Evolutionary conservation across 2,113 vertebrate genomes (phyloP), one percentile per base, ranked within the genome.

Genomic region (Spheniscus mendiculus): DNA sequence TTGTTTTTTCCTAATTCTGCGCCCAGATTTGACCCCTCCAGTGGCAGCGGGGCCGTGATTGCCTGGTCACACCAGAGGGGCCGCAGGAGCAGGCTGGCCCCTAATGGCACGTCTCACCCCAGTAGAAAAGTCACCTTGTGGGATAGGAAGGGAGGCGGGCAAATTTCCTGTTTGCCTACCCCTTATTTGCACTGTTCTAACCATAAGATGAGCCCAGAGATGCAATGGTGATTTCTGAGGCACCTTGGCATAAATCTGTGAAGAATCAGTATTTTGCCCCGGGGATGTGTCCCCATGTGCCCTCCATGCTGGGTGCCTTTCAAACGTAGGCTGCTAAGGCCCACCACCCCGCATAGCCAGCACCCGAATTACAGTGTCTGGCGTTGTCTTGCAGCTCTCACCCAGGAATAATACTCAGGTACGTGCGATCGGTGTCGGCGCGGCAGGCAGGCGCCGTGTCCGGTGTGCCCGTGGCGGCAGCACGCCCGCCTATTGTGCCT

Each of bases 91-190:
- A 62, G 44, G 7, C 36, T 86, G 63, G 22, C 6, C 34, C 27
- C 58, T 25, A 25, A 0, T 2, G 9, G 6, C 18, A 7, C 1
- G 0, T 38, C 47, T 34, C 6, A 1, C 45, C 23, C 44, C 32
- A 12, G 5, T 1, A 84, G 34, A 38, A 61, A 63, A 50, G 5
- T 32, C 42, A 74, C 2, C 17, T 40, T 14, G 20, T 38, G 27
- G 50, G 26, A 52, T 49, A 26, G 32, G 42, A 62, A n/a, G 15
- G 50, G 12, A 55, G 55, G 63, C 1, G 0, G 52, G 20, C 20
- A 65, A 62, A 69, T 29, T 55, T n/a, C 20, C 50, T 83, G 55
- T 55, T 88, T 70, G 14, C 25, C 34, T 62, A 10, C 16, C 11
- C 14, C 47, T 87, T 80, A 14, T 86, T 86, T 19, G 10, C 29